Conservation (phyloP, 1,140 invertebrate species). For the Brachionus plicatilis region DNA sequence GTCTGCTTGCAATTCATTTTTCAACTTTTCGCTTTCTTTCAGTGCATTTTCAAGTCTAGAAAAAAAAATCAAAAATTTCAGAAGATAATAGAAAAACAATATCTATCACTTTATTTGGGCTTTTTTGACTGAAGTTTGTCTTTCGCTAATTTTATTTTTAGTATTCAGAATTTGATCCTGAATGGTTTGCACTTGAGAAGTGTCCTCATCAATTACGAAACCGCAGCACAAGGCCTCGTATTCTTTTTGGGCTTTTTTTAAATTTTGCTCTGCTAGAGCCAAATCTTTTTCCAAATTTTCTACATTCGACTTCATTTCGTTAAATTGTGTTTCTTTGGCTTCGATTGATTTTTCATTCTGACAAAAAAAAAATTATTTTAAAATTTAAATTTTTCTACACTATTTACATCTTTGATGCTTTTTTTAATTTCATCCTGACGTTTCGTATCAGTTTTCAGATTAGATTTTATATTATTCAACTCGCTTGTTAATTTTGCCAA, state of each 20-base stretch:
- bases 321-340: slow-evolving; percentile 24
- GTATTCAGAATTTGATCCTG: slow-evolving; percentile 40
- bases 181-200: slow-evolving; percentile 2
- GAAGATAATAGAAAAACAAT: neutral
- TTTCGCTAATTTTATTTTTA: slow-evolving; percentile 36
- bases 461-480: slow-evolving; percentile 13
- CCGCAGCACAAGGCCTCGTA: slow-evolving; percentile 33
- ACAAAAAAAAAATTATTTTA: neutral
- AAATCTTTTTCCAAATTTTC: slow-evolving; percentile 25
- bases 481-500: slow-evolving; percentile 20
- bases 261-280: neutral
- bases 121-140: slow-evolving; percentile 32
- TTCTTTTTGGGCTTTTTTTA: slow-evolving; percentile 27
- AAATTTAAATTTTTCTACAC: neutral
- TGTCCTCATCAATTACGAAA: slow-evolving; percentile 33
- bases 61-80: neutral
- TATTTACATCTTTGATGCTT: slow-evolving; percentile 22
- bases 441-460: slow-evolving; percentile 11
- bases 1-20: slow-evolving; percentile 11
- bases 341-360: slow-evolving; percentile 27
- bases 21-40: slow-evolving; percentile 25
- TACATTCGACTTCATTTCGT: slow-evolving; percentile 30
- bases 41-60: neutral
- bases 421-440: neutral
- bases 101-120: slow-evolving; percentile 12